Conservation (phyloP, 2,797 vertebrate species). For the Mus minutoides region DNA sequence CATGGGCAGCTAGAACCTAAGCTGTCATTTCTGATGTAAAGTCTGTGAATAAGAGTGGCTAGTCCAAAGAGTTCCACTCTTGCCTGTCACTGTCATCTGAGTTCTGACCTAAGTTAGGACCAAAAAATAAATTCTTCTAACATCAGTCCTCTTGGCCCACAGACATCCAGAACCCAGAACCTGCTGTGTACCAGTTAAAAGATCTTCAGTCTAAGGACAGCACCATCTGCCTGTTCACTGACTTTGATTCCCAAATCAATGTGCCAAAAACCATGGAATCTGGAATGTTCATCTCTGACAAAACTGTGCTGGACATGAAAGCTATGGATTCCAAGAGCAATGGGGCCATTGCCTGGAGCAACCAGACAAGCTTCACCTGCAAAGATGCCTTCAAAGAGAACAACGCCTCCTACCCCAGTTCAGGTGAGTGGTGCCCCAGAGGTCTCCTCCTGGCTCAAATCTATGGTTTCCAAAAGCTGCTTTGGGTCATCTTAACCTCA, state of each 20-base stretch:
- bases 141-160: slow-evolving; percentile 51
- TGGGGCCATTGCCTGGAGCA: slow-evolving; percentile 78
- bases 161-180: slow-evolving; percentile 70
- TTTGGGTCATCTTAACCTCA: not conserved
- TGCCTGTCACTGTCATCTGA: not conserved
- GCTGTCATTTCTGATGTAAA: not conserved
- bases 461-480: not conserved
- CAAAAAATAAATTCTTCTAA: slow-evolving; percentile 18
- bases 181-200: slow-evolving; percentile 81
- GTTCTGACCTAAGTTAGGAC: not conserved
- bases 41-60: not conserved
- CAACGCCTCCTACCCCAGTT: rapidly evolving
- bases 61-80: not conserved
- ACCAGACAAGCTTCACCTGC: rapidly evolving
- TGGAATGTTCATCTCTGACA: rapidly evolving
- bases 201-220: not conserved
- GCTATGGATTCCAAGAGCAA: slow-evolving; percentile 77
- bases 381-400: rapidly evolving
- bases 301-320: slow-evolving; percentile 62
- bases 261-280: rapidly evolving
- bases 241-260: slow-evolving; percentile 35
- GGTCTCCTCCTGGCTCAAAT: not conserved
- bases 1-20: not conserved
- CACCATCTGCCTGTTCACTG: slow-evolving; percentile 85
- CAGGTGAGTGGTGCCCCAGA: slow-evolving; percentile 54